Base-by-base conservation (phyloP, 2,797 vertebrate species). In the Pangasius krempfi region DNA sequence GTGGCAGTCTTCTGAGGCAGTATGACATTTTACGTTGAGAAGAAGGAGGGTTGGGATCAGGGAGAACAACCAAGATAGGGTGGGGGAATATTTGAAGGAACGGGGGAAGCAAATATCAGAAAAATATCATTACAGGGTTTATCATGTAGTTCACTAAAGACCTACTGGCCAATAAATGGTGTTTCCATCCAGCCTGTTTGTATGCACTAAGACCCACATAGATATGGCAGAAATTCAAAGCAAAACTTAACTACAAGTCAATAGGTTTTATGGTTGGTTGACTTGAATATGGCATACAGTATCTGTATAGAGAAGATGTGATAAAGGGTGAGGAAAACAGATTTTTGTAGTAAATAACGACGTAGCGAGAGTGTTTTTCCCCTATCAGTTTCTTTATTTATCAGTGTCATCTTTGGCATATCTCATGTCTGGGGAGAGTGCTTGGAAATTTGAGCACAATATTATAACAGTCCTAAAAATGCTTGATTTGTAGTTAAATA, bases 1-100 rank as follows among this genome's bases (percentile, higher is more conserved):
- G 82, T 88, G 25, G n/a, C 86, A 89, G 58, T 66, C 66, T 89
- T 92, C 79, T 88, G 86, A 91, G 87, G 88, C 87, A 47, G 82
- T 91, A 88, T 44, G 80, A 83, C 50, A 68, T 79, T 88, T 87
- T 80, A 30, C 79, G 10, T 62, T 27, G 12, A 82, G 5, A 44
- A 60, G 20, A 60, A 27, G 3, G 10, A 81, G 18, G 54, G 4
- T 60, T 82, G 22, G 33, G 10, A 40, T 40, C 30, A 60, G 30
- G 44, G 37, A 84, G 50, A 54, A 86, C 81, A 52, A 70, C 70
- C 62, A 78, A 56, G 79, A 76, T 52, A 54, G 50, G 25, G 37
- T 40, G 70, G 68, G 30, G 81, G 40, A 3, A n/a, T 73, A 27
- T 85, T 83, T 75, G 73, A 88, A 44, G 33, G 37, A 87, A 89